Base-by-base conservation (phyloP, 2,797 vertebrate genomes). In the Vireo griseus region DNA sequence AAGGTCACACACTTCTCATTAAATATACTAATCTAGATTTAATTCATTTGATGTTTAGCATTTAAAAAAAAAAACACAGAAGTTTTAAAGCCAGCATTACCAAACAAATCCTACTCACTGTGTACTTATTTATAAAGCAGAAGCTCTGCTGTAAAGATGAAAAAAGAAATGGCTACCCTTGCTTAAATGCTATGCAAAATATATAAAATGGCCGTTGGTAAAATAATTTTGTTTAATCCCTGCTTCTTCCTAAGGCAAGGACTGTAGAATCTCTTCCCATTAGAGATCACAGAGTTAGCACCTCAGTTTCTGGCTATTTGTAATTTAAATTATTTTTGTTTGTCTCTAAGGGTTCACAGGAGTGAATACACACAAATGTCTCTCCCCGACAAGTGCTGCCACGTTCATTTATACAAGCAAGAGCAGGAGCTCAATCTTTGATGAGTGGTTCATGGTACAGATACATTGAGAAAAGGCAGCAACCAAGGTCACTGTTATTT, bases 401-500 rank as follows among this genome's bases (percentile, higher is more conserved):
- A 63, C 29, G 71, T 66, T 81, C 80, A 54, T 90, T 94, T 91
- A 66, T 19, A 86, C 82, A 90, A 79, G 52, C 65, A 69, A 7
- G 13, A 91, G 79, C 11, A 65, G 3, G 5, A 95, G 79, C 63
- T 94, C 85, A 42, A 2, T 73, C 89, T 88, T 45, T 71, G 94
- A 69, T 45, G 76, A 51, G 68, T 69, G 61, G 54, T 13, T 88
- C 82, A 50, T 16, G 51, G 80, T 57, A 52, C 84, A 96, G 84
- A 76, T 4, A 54, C 57, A 42, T 11, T 28, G 54, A 84, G 66
- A 33, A 88, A 92, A 91, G 86, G 22, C 92, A 92, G 68, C 78
- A 87, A 85, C 78, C 93, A 94, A 96, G 81, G 87, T 68, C 57
- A 86, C 39, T 40, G 31, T 62, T 87, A 93, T 91, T 94, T 92